These are phyloP conservation scores for Pomacea canaliculata DNA, from an alignment of 2,888 invertebrate species.

Conservation along the genomic window DNA sequence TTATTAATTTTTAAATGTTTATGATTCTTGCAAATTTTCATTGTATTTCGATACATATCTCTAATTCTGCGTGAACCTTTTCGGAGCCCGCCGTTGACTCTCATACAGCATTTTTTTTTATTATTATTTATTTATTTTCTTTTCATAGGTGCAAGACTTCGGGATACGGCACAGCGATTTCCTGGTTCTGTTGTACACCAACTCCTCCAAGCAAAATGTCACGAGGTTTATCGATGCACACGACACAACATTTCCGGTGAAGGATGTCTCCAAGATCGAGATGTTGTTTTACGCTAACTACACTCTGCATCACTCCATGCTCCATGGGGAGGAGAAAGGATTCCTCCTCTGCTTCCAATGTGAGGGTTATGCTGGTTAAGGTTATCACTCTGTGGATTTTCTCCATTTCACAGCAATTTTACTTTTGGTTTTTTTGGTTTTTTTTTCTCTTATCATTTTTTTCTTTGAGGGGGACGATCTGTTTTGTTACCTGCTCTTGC, in stretches of 20 bases:
- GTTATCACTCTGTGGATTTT: background rate
- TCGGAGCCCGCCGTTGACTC: no score
- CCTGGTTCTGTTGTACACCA: slow-evolving; percentile 2
- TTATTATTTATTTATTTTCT: background rate
- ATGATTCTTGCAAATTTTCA: no score
- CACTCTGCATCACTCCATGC: background rate
- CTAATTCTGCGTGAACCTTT: no score
- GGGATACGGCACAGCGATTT: slow-evolving; percentile 9
- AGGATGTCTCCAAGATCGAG: background rate
- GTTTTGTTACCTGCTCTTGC: no score
- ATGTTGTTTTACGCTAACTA: slow-evolving; percentile 17
- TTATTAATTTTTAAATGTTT: no score
- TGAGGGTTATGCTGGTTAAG: background rate
- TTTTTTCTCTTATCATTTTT: background rate
- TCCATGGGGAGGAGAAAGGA: slow-evolving; percentile 9
- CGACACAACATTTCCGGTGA: slow-evolving; percentile 3
- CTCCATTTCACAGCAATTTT: background rate
- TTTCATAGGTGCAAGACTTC: background rate
- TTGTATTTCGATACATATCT: no score
- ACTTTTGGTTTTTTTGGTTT: background rate
- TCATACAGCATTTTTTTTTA: no score
- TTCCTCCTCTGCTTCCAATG: slow-evolving; percentile 21
- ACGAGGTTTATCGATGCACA: background rate
- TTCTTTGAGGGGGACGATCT: background rate
- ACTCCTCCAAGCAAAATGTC: background rate